These are phyloP conservation scores for Nowickia ferox DNA, from an alignment of 2,888 invertebrate species.

Conservation along the genomic window DNA sequence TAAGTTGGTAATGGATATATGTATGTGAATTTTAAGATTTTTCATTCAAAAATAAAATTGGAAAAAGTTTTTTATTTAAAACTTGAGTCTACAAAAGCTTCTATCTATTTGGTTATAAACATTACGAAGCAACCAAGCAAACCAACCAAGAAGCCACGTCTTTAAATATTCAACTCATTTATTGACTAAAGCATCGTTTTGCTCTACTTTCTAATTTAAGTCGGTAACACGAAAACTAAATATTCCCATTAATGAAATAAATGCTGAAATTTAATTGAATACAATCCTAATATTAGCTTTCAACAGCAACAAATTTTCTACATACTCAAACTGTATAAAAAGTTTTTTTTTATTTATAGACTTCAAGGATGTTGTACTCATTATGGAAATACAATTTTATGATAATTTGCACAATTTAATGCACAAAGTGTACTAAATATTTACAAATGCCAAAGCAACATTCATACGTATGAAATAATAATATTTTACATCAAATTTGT, in stretches of 20 bases:
- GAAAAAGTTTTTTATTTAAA: too few species aligned
- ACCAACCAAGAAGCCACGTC: background rate
- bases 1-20: too few species aligned
- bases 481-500: constrained; percentile 38
- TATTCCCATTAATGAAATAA: background rate
- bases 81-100: too few species aligned
- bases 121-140: background rate
- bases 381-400: constrained; percentile 53
- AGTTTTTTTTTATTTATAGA: background rate
- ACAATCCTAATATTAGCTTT: background rate
- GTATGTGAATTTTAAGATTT: too few species aligned
- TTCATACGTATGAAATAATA: constrained; percentile 31
- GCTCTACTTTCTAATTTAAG: background rate
- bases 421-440: constrained; percentile 42
- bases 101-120: too few species aligned
- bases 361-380: constrained; percentile 24
- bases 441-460: constrained; percentile 22
- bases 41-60: too few species aligned
- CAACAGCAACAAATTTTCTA: background rate
- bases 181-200: background rate
- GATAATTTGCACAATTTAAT: constrained; percentile 45
- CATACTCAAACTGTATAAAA: background rate
- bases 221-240: background rate
- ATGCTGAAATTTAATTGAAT: background rate
- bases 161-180: background rate